Evolutionary conservation across 1,140 invertebrate species (phyloP).

Genomic region (Trichogramma pretiosum): DNA sequence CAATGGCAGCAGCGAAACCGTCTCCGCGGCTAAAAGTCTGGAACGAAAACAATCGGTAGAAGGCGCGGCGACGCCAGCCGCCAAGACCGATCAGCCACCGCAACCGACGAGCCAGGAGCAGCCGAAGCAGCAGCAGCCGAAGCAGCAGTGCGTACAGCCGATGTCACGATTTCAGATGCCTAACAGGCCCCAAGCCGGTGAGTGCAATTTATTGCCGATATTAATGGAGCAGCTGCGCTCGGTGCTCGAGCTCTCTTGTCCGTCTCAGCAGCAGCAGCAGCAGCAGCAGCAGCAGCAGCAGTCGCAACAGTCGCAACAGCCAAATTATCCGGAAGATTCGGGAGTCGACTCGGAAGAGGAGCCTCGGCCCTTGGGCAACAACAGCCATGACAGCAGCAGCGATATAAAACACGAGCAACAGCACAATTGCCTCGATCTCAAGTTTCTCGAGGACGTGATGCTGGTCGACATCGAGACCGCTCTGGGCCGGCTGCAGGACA

Average conservation of each 20-base stretch:
- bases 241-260: conserved; percentile 36
- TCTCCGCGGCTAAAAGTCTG: too few species aligned
- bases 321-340: conserved; percentile 26
- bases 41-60: too few species aligned
- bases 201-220: conserved; percentile 44
- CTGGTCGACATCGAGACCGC: conserved; percentile 72
- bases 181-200: too few species aligned
- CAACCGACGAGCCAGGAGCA: conserved; percentile 16
- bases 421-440: conserved; percentile 29
- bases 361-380: conserved; percentile 26
- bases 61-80: background rate
- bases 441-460: conserved; percentile 45
- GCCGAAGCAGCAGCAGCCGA: conserved; percentile 9
- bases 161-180: too few species aligned
- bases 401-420: conserved; percentile 2
- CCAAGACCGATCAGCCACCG: conserved; percentile 1
- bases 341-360: conserved; percentile 31
- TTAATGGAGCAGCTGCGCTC: conserved; percentile 42
- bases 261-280: conserved; percentile 21
- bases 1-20: too few species aligned
- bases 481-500: conserved; percentile 61
- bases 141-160: conserved; percentile 13
- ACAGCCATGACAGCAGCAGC: conserved; percentile 23
- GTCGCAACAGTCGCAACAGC: conserved; percentile 22
- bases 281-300: conserved; percentile 23